Base-by-base conservation (phyloP, 2,888 invertebrate species). In the Myopa testacea region DNA sequence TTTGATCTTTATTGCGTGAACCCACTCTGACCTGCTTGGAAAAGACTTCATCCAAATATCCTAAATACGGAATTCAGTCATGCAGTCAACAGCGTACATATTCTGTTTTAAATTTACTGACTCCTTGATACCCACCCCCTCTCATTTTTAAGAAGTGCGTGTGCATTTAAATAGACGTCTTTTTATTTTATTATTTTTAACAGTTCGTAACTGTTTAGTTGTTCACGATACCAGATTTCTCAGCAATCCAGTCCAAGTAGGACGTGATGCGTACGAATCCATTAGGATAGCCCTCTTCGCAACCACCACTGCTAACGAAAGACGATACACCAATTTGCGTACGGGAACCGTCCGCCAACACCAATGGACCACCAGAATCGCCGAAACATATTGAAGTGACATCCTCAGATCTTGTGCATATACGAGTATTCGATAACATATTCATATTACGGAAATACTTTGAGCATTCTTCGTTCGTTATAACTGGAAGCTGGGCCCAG, bases 301-400 rank as follows among this genome's bases (percentile, higher is more conserved):
- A 89, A 50, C 88, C 88, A 0, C 86, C 63, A 16, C 78, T 75
- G 78, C 85, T 84, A 50, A 87, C 88, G 63, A 86, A 89, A 12
- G 89, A 88, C 0, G 88, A 86, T 34, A 84, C 83, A 4, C 88
- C 89, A 79, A 89, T 84, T 45, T 88, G 74, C 19, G 79, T 82
- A 4, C 80, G 81, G 34, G 82, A 55, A 12, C 81, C 83, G 74
- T 85, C 85, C 3, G 68, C 78, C n/a, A 84, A 65, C 0, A 87
- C 83, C 78, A 89, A 78, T 4, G 89, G 89, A 58, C 88, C 89
- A 68, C 89, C 88, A 65, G 88, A 88, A 75, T 88, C 88, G 14
- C 89, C 87, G 81, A 85, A 86, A 80, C 88, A 88, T 14, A 83
- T 85, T 16, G 78, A 16, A 84, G 83, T 85, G 40, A 88, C 86